phyloP scores from a whole-genome alignment of 1,140 invertebrate genomes.

The Cydia amplana region DNA sequence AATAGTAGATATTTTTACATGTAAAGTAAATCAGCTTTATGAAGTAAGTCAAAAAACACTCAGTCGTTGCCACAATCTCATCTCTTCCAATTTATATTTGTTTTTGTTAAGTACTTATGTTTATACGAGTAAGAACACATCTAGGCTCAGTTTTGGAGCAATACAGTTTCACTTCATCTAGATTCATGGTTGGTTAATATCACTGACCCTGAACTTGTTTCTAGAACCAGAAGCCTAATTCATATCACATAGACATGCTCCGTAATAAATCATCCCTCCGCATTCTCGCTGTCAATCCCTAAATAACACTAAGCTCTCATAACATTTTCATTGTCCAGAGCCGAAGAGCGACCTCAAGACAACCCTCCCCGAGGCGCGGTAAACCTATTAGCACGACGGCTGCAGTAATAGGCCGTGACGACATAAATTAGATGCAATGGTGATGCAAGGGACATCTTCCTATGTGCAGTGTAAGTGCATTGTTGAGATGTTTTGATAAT shows the following conservation, averaged over 20 bases:
- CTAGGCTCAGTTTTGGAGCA: too few relatives aligned
- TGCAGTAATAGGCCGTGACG: constrained; percentile 62
- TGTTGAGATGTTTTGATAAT: background rate
- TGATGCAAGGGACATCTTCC: background rate
- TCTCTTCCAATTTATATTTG: too few relatives aligned
- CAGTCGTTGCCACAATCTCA: too few relatives aligned
- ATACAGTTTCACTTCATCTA: too few relatives aligned
- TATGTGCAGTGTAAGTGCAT: constrained; percentile 9
- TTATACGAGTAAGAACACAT: background rate
- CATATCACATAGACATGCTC: background rate
- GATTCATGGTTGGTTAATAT: too few relatives aligned
- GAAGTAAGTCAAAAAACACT: too few relatives aligned
- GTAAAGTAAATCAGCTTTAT: too few relatives aligned
- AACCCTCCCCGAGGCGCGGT: constrained; percentile 6
- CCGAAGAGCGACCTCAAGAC: background rate
- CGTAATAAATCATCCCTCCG: background rate
- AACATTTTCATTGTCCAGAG: constrained; percentile 13
- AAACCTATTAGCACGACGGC: constrained; percentile 34
- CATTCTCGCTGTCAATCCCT: background rate
- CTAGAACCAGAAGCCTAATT: background rate
- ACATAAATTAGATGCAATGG: constrained; percentile 54
- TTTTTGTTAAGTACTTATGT: too few relatives aligned
- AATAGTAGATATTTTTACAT: background rate
- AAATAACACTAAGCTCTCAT: constrained; percentile 13
- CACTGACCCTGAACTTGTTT: background rate